Conservation (phyloP, 2,797 vertebrate species). For the Oceanodroma leucorhoa region DNA sequence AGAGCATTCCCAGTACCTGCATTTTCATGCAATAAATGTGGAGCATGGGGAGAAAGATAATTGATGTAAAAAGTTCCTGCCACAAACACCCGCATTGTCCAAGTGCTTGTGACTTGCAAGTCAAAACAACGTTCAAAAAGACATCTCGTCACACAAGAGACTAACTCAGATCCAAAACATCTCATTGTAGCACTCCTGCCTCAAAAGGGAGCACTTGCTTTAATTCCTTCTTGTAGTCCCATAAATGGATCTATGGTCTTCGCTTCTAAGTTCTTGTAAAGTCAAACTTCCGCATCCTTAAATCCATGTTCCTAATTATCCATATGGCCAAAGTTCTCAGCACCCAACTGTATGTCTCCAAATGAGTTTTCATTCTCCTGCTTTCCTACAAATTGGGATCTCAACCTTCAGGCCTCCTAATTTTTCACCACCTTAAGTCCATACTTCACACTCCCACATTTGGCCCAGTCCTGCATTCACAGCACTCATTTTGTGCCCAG, state of each 20-base stretch:
- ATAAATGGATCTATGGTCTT: not conserved
- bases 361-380: not conserved
- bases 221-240: not conserved
- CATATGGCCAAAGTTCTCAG: not conserved
- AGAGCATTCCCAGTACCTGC: not conserved
- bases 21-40: not conserved
- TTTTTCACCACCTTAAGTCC: not conserved
- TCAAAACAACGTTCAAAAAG: not conserved
- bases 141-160: not conserved
- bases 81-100: not conserved
- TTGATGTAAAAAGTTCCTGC: not conserved
- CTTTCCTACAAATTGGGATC: fast-evolving
- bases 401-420: not conserved
- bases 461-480: not conserved
- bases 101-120: not conserved
- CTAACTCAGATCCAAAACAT: not conserved
- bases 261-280: not conserved
- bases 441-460: not conserved
- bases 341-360: not conserved
- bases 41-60: not conserved
- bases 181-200: not conserved
- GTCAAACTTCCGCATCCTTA: not conserved
- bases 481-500: not conserved
- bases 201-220: not conserved
- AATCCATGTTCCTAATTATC: not conserved